phyloP scores from a whole-genome alignment of 1,140 invertebrate genomes.

The silkworm (Bombyx mori) region ASM3026992v2 NC_085115.1:7361001-7361500 shows the following conservation, averaged over 20 bases:
- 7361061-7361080: constrained; percentile 53
- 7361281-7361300: constrained; percentile 11
- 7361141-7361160: constrained; percentile 32
- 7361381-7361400: constrained; percentile 66
- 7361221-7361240: constrained; percentile 16
- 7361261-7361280: constrained; percentile 11
- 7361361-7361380: constrained; percentile 34
- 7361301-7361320: constrained; percentile 11
- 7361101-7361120: constrained; percentile 47
- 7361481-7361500: constrained; percentile 64
- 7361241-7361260: constrained; percentile 13
- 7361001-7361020: too few relatives aligned
- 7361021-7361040: constrained; percentile 24
- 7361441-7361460: constrained; percentile 57
- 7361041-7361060: constrained; percentile 48
- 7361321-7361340: constrained; percentile 6
- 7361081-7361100: constrained; percentile 55
- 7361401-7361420: constrained; percentile 35
- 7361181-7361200: constrained; percentile 46
- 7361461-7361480: constrained; percentile 45
- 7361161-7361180: constrained; percentile 38
- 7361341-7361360: constrained; percentile 12
- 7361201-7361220: constrained; percentile 23
- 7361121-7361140: constrained; percentile 31
- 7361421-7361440: constrained; percentile 27